Conservation (phyloP, 2,113 vertebrate genomes). For the Cyprinodon tularosa region DNA sequence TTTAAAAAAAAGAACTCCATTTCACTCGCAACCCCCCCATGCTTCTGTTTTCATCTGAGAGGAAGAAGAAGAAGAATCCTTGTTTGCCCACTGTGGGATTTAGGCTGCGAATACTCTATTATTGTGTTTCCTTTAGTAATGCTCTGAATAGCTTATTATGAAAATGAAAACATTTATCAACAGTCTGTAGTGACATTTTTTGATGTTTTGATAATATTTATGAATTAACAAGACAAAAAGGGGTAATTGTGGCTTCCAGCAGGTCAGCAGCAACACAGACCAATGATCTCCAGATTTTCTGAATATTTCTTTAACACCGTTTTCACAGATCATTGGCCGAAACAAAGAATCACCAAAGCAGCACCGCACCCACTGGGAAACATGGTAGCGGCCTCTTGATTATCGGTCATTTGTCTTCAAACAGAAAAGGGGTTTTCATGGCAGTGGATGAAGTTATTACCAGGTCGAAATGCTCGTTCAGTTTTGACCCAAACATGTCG, state of each 20-base stretch:
- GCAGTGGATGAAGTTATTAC: not conserved
- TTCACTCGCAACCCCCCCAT: too few relatives aligned
- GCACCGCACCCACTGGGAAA: too few relatives aligned
- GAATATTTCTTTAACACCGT: not conserved
- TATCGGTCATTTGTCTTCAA: not conserved
- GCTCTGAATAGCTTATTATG: too few relatives aligned
- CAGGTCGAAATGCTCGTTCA: not conserved
- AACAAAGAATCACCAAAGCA: not conserved
- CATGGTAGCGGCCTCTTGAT: not conserved
- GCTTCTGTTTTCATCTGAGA: too few relatives aligned
- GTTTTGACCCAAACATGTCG: not conserved
- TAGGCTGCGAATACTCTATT: too few relatives aligned
- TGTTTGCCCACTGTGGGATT: too few relatives aligned
- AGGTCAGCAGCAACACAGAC: not conserved
- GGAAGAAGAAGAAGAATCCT: too few relatives aligned
- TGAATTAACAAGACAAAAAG: not conserved
- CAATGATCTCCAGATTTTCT: not conserved
- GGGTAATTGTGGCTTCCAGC: not conserved
- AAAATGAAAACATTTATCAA: too few relatives aligned
- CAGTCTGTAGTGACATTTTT: too few relatives aligned
- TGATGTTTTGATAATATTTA: not conserved
- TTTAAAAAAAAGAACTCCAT: too few relatives aligned
- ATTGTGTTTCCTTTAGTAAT: too few relatives aligned
- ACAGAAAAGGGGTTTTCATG: not conserved
- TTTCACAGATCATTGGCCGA: not conserved